Evolutionary conservation across 2,113 vertebrate genomes (phyloP), one percentile per base, ranked within the genome.

Genomic region (Protomyctophum bolini): DNA sequence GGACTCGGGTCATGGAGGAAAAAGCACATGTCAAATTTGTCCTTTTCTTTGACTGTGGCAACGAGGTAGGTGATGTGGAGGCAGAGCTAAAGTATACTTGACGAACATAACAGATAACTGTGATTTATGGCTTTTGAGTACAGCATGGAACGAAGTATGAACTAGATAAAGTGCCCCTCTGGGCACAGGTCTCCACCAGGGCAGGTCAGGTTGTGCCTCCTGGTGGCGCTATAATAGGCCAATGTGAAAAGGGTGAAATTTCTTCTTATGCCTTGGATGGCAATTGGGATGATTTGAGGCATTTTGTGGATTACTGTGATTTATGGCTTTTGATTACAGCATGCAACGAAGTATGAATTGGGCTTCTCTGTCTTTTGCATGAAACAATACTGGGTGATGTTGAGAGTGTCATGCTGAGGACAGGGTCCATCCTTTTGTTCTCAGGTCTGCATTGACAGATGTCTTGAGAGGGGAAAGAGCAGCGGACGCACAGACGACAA

Each of bases 401-500:
- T 52, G 2, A 33, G 8, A 59, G 21, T 11, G 41, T 62, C 11
- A 11, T 8, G 63, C 21, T 15, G 29, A 83, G 7, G 10, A 28
- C 3, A 5, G 4, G 9, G 5, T 60, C 33, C 70, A 12, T 70
- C n/a, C 1, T 51, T 7, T 73, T 65, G 46, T 80, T 14, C 52
- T 56, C 85, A 99, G 97, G 95, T 96, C 28, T 99, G 97, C 78
- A 92, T 98, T 28, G 68, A 92, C 21, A 92, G 98, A 72, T 99
- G 98, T 90, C 88, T 99, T 73, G 97, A 99, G 80, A 93, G 98
- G 75, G 97, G 98, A 60, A 97, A 98, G 83, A 97, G 92, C 90
- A 99, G 98, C 51, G 97, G 97, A 2, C 94, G 97, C 72, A 95
- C 93, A 10, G 98, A 99, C 46, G 98, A 99, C 88, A 99, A 99